phyloP scores from a whole-genome alignment of 2,113 vertebrate species.

The Lophotis ruficrista region DNA sequence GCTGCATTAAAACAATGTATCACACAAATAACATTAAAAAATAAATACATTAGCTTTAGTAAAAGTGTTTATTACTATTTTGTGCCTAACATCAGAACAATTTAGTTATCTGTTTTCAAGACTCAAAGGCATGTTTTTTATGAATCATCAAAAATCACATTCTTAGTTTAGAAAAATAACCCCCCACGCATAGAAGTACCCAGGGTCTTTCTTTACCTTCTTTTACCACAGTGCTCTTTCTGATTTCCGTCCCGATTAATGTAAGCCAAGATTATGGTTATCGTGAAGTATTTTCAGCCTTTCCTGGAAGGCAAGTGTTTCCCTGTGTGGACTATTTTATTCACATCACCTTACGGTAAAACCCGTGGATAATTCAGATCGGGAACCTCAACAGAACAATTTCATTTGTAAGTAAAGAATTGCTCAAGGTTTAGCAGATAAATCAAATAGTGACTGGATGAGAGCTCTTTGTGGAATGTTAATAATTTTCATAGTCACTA shows the following conservation, averaged over 20 bases:
- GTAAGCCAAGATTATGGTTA: background rate
- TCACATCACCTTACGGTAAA: conserved; percentile 2
- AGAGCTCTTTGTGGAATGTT: background rate
- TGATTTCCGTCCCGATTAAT: background rate
- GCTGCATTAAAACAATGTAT: background rate
- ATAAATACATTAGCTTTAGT: background rate
- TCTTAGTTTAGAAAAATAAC: background rate
- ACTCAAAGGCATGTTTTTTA: background rate
- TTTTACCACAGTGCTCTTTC: background rate
- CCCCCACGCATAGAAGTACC: background rate
- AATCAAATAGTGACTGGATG: background rate
- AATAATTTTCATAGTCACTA: background rate
- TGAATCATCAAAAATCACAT: conserved; percentile 3
- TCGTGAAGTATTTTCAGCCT: background rate
- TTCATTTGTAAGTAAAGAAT: background rate
- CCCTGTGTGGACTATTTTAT: background rate
- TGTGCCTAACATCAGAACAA: background rate
- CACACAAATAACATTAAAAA: background rate
- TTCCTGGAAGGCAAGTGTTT: conserved; percentile 23
- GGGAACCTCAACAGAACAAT: conserved; percentile 15
- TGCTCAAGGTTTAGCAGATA: background rate
- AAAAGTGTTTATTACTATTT: conserved; percentile 55
- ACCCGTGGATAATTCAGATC: background rate
- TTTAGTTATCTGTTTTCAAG: conserved; percentile 34
- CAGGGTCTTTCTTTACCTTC: background rate